Conservation (phyloP, 92 coral and sea anemone species). For the Phenganax subtilis region DNA sequence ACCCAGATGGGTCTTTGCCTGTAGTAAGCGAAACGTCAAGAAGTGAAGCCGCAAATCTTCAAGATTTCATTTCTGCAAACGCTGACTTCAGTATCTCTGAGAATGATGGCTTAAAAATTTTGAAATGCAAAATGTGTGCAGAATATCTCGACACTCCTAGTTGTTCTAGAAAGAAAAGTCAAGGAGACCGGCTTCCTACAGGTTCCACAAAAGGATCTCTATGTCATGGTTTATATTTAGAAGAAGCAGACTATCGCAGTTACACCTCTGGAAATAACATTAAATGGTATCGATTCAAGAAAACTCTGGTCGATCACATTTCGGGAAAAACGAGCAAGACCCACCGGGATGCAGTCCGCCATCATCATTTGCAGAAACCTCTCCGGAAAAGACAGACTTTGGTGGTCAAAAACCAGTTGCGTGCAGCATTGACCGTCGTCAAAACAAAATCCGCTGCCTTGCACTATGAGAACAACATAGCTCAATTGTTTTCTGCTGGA, state of each 20-base stretch:
- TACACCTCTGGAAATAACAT: neutral
- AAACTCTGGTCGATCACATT: constrained; percentile 12
- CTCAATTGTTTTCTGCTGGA: constrained; percentile 23
- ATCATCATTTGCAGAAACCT: constrained; percentile 26
- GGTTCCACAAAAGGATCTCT: constrained; percentile 11
- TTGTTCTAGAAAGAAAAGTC: neutral
- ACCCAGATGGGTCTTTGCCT: neutral
- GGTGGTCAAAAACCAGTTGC: constrained; percentile 12
- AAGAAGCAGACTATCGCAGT: neutral
- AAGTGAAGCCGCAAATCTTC: neutral
- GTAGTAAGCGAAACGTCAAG: neutral
- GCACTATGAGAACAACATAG: constrained; percentile 19
- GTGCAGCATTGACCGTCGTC: constrained; percentile 32
- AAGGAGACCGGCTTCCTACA: constrained; percentile 13
- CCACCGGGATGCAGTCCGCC: constrained; percentile 31
- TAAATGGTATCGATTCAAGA: constrained; percentile 18
- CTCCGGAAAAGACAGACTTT: constrained; percentile 7
- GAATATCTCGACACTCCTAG: neutral
- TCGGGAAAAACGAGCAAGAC: constrained; percentile 6
- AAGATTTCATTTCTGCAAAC: neutral
- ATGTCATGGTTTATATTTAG: constrained; percentile 19
- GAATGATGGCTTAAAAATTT: constrained; percentile 4
- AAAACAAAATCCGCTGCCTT: constrained; percentile 52
- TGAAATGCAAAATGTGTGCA: constrained; percentile 21
- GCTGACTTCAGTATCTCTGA: neutral